These are phyloP conservation scores for Eulemur mongoz DNA, from an alignment of 2,797 vertebrate genomes.

Conservation along the genomic window DNA sequence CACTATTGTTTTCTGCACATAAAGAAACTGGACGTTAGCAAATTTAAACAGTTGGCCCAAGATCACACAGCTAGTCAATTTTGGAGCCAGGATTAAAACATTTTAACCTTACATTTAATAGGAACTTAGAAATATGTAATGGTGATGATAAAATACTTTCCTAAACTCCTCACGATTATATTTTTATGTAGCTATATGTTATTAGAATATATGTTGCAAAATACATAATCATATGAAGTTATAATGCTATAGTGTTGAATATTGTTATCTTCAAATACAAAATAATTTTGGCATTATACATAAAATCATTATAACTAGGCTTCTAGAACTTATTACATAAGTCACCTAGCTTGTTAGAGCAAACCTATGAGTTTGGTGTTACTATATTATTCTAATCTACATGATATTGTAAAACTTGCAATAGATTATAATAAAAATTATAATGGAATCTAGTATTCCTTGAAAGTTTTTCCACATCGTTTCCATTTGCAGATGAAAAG, in stretches of 20 bases:
- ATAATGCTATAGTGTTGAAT: background rate
- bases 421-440: background rate
- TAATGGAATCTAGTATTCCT: background rate
- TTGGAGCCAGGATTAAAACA: background rate
- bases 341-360: background rate
- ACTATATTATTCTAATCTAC: background rate
- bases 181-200: background rate
- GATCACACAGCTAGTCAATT: background rate
- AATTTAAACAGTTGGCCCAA: conserved; percentile 8
- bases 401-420: background rate
- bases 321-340: background rate
- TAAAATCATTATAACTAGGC: background rate
- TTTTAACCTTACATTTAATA: background rate
- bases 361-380: background rate
- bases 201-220: background rate
- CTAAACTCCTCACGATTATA: background rate
- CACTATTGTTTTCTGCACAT: conserved; percentile 27
- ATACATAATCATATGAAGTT: background rate
- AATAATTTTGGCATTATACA: background rate
- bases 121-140: background rate
- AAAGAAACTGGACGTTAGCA: conserved; percentile 17
- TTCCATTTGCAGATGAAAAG: background rate
- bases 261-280: background rate
- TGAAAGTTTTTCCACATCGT: background rate
- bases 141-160: background rate